Evolutionary conservation across 2,797 vertebrate genomes (phyloP).

Genomic region (Spinus pinus): DNA sequence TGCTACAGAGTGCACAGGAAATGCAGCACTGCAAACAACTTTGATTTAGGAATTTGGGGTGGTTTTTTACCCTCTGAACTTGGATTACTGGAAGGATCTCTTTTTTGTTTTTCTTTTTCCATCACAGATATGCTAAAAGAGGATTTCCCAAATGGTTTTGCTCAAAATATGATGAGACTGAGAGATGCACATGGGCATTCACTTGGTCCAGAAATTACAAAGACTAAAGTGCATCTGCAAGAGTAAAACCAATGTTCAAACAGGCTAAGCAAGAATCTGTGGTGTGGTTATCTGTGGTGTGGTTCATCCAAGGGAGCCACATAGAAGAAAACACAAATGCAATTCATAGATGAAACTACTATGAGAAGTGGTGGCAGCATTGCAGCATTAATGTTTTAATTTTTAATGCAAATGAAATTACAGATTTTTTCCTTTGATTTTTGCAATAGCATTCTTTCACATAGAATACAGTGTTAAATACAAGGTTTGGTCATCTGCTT

Average conservation of each 20-base stretch:
- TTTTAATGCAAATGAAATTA: not conserved
- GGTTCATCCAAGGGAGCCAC: not conserved
- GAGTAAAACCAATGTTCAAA: not conserved
- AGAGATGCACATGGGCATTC: not conserved
- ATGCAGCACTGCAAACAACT: fast-evolving
- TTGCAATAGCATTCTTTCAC: not conserved
- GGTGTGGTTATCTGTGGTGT: not conserved
- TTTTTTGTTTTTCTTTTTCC: not conserved
- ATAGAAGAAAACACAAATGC: not conserved
- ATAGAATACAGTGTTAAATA: not conserved
- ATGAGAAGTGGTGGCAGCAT: not conserved
- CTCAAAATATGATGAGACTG: not conserved
- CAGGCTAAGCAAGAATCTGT: not conserved
- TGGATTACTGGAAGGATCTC: not conserved
- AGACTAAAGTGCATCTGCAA: not conserved
- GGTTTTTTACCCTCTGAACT: not conserved
- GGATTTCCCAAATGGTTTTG: not conserved
- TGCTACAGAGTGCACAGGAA: not conserved
- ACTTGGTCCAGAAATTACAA: not conserved
- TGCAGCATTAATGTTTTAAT: not conserved
- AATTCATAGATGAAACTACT: not conserved
- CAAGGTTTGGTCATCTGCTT: not conserved
- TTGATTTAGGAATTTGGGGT: not conserved
- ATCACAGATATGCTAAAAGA: not conserved
- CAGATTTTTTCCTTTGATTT: not conserved